phyloP scores from a whole-genome alignment of 2,797 vertebrate species.

The Odontamblyopus lacepedii region DNA sequence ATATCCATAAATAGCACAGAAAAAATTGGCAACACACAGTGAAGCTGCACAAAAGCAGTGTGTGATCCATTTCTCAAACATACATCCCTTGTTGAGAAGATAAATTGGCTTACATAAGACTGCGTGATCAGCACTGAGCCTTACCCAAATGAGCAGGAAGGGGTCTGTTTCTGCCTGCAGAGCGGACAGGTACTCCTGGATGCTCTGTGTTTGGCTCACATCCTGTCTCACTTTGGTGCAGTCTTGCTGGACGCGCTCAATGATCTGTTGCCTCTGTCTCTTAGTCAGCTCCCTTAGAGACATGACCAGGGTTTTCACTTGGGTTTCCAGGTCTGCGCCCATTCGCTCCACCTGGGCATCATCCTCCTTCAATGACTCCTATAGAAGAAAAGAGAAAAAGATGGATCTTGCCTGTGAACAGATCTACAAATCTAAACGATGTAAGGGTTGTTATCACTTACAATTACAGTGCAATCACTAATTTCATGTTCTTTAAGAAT shows the following conservation, averaged over 20 bases:
- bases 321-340: slow-evolving; percentile 63
- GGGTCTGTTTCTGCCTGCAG: slow-evolving; percentile 74
- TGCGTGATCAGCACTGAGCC: slow-evolving; percentile 7
- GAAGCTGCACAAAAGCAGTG: not conserved
- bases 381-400: slow-evolving; percentile 23
- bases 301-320: slow-evolving; percentile 65
- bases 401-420: not conserved
- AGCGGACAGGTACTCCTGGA: slow-evolving; percentile 65
- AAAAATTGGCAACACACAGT: slow-evolving; percentile 3
- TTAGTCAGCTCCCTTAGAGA: slow-evolving; percentile 64
- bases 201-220: slow-evolving; percentile 63
- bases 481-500: slow-evolving; percentile 68
- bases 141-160: slow-evolving; percentile 79
- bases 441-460: slow-evolving; percentile 48
- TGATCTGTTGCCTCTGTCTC: slow-evolving; percentile 65
- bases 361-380: slow-evolving; percentile 66
- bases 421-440: not conserved
- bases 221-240: slow-evolving; percentile 55
- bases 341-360: slow-evolving; percentile 62
- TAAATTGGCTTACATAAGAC: slow-evolving; percentile 9
- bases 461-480: slow-evolving; percentile 51
- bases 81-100: slow-evolving; percentile 5
- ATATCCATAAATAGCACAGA: not conserved
- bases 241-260: slow-evolving; percentile 57
- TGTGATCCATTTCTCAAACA: slow-evolving; percentile 5